A percentile compares a stretch with the other conserved stretches of the same genome.
Evolutionary conservation across 1,140 invertebrate genomes (phyloP).

Genomic region (Pseudomyrmex gracilis): DNA sequence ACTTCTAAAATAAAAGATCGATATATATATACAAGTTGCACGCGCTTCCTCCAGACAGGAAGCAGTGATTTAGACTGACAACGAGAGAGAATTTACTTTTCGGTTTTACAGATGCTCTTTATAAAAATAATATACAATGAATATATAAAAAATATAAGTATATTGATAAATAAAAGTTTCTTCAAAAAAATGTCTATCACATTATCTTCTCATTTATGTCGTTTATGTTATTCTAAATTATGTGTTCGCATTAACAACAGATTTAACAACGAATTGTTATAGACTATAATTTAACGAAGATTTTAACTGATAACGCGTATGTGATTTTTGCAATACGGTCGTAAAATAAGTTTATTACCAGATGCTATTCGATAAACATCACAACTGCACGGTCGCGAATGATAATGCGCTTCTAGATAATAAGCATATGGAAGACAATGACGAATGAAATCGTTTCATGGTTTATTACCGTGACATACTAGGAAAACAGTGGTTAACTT

Average conservation of each 20-base stretch:
- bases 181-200: not conserved
- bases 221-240: constrained; percentile 11
- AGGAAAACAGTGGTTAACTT: constrained; percentile 38
- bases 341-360: constrained; percentile 17
- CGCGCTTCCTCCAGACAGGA: not conserved
- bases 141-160: not conserved
- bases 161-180: not conserved
- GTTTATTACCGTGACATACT: constrained; percentile 54
- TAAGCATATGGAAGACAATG: constrained; percentile 42
- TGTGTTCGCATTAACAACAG: not conserved
- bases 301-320: constrained; percentile 10
- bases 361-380: not conserved
- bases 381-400: constrained; percentile 33
- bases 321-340: not conserved
- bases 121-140: not conserved
- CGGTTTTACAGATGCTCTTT: no score
- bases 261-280: constrained; percentile 1
- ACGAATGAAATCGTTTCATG: constrained; percentile 50
- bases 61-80: not conserved
- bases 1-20: not conserved
- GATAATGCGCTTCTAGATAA: constrained; percentile 47
- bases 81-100: not conserved
- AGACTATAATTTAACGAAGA: not conserved
- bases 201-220: not conserved
- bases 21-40: constrained; percentile 2